These are phyloP conservation scores for Borostomias antarcticus DNA, from an alignment of 2,797 vertebrate species.

Conservation along the genomic window DNA sequence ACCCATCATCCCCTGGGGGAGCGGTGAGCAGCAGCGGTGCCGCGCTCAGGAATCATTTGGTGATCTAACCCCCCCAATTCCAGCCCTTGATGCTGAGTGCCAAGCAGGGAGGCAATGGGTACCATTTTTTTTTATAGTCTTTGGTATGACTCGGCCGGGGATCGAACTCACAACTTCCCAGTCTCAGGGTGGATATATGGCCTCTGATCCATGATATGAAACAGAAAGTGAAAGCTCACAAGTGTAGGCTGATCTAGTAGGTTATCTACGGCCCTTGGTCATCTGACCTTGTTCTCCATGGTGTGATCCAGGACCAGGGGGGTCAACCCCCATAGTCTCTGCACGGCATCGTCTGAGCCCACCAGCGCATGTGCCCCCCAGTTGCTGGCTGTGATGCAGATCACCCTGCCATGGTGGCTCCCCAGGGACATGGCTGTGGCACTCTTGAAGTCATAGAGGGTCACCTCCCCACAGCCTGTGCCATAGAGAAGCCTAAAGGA, in stretches of 20 bases:
- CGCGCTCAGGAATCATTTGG: too few species aligned
- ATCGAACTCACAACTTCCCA: too few species aligned
- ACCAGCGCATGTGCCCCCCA: constrained; percentile 72
- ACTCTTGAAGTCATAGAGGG: constrained; percentile 58
- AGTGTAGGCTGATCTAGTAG: not conserved
- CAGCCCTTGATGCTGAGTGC: too few species aligned
- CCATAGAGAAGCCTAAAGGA: constrained; percentile 71
- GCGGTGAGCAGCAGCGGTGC: too few species aligned
- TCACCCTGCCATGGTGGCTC: constrained; percentile 74
- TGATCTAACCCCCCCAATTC: too few species aligned
- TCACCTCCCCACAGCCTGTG: constrained; percentile 65
- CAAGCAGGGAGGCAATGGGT: too few species aligned
- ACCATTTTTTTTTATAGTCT: too few species aligned
- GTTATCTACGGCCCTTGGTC: not conserved
- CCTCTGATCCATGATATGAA: too few species aligned
- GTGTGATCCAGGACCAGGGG: constrained; percentile 72
- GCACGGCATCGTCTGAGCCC: constrained; percentile 74
- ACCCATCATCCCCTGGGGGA: too few species aligned
- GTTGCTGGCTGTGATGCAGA: constrained; percentile 76
- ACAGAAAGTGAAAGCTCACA: too few species aligned
- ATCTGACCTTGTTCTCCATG: constrained; percentile 81
- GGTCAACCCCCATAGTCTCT: constrained; percentile 80
- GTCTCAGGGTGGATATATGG: too few species aligned
- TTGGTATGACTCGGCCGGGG: too few species aligned
- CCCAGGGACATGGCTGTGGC: constrained; percentile 62